Evolutionary conservation across 2,797 vertebrate genomes (phyloP).

Genomic region (Salmo trutta): DNA sequence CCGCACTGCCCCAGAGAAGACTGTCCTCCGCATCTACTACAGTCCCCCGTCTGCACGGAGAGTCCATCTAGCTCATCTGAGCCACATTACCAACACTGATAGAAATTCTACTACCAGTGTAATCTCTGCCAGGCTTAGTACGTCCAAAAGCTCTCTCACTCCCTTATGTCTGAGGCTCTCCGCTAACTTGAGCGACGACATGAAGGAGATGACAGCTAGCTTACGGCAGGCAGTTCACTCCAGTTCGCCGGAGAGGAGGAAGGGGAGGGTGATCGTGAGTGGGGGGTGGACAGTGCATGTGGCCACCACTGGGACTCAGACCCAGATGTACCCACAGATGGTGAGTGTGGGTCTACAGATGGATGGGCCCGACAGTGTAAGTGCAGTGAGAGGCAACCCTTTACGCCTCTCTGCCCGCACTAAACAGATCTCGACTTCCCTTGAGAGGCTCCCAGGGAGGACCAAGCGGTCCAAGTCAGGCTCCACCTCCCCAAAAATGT

Average conservation of each 20-base stretch:
- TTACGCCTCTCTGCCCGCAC: conserved; percentile 79
- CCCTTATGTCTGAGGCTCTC: conserved; percentile 84
- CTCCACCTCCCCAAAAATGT: conserved; percentile 88
- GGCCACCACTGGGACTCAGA: conserved; percentile 71
- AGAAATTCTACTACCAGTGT: conserved; percentile 42
- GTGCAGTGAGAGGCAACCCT: conserved; percentile 76
- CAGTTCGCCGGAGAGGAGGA: conserved; percentile 78
- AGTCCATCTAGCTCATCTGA: conserved; percentile 75
- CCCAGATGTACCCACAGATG: conserved; percentile 62
- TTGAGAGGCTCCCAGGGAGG: conserved; percentile 84
- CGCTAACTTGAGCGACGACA: conserved; percentile 93
- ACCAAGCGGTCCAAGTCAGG: conserved; percentile 78
- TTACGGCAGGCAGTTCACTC: conserved; percentile 82
- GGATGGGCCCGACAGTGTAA: conserved; percentile 49
- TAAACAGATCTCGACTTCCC: conserved; percentile 86
- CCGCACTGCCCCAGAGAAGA: conserved; percentile 92
- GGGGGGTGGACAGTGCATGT: conserved; percentile 80
- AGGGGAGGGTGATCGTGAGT: conserved; percentile 57
- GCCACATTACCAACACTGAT: conserved; percentile 48
- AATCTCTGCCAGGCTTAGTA: conserved; percentile 67
- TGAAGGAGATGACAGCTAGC: conserved; percentile 94
- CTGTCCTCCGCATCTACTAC: conserved; percentile 90
- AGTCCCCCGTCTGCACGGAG: conserved; percentile 90
- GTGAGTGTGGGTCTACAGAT: conserved; percentile 77
- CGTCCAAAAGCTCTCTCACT: conserved; percentile 71